Percentiles rank a stretch among this genome's conserved stretches.
Conservation (phyloP, 2,888 invertebrate species). For the Acrobasis suavella region DNA sequence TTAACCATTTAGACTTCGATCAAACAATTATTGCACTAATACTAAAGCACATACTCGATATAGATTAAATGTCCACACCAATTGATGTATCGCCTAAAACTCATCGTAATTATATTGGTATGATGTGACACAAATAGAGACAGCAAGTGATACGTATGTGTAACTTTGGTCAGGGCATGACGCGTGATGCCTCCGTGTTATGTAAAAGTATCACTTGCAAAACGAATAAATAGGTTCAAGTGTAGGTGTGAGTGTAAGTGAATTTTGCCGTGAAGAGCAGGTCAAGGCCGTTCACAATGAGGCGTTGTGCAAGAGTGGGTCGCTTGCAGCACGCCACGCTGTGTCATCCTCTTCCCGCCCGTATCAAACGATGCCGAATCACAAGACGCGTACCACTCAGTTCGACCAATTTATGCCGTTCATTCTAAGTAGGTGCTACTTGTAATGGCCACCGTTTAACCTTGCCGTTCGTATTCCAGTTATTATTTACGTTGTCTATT, state of each 20-base stretch:
- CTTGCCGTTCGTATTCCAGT: slow-evolving; percentile 39
- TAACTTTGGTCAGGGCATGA: slow-evolving; percentile 16
- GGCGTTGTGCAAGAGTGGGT: slow-evolving; percentile 62
- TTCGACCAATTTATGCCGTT: slow-evolving; percentile 4
- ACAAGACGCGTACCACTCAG: neutral
- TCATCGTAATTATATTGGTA: slow-evolving; percentile 12
- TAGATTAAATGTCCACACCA: too few species aligned
- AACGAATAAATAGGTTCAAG: slow-evolving; percentile 49
- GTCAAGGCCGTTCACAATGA: slow-evolving; percentile 70
- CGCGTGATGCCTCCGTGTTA: slow-evolving; percentile 26
- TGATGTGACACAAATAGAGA: slow-evolving; percentile 11
- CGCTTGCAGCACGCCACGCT: slow-evolving; percentile 42
- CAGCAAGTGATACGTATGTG: slow-evolving; percentile 18
- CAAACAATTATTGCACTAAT: neutral
- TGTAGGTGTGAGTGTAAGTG: slow-evolving; percentile 59
- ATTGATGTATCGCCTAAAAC: slow-evolving; percentile 1
- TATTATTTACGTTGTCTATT: slow-evolving; percentile 37
- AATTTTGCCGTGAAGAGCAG: slow-evolving; percentile 69
- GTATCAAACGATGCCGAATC: slow-evolving; percentile 22
- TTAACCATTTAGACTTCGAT: neutral
- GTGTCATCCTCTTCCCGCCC: slow-evolving; percentile 49
- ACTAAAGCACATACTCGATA: neutral
- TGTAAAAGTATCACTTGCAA: slow-evolving; percentile 38
- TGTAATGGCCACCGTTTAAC: slow-evolving; percentile 31
- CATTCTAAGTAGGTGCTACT: neutral